Evolutionary conservation across 2,113 vertebrate species (phyloP).

Genomic region (Crotalus tigris): DNA sequence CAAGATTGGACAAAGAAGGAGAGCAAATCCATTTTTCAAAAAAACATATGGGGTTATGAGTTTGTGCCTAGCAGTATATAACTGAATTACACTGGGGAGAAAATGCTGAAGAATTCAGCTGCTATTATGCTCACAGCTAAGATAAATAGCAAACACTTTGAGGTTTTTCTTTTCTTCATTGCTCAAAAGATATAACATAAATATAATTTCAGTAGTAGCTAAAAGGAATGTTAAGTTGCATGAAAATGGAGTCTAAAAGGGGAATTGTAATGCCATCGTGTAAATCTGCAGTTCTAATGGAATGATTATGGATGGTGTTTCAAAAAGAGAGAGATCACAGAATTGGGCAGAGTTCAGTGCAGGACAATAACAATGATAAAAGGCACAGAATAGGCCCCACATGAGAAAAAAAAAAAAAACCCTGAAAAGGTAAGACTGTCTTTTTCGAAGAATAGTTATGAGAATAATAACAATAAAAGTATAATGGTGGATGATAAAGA

Average conservation of each 20-base stretch:
- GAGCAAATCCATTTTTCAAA: neutral
- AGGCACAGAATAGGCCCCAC: neutral
- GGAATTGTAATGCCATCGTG: neutral
- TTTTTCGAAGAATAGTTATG: neutral
- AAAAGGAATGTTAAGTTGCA: conserved; percentile 24
- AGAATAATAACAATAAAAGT: neutral
- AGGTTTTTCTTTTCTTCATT: conserved; percentile 7
- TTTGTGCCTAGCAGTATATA: conserved; percentile 38
- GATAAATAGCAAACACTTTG: conserved; percentile 36
- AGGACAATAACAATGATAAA: neutral
- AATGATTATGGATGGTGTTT: neutral
- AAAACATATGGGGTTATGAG: conserved; percentile 30
- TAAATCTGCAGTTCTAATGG: neutral
- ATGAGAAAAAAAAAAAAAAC: neutral
- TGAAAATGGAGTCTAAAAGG: neutral
- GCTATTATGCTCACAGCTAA: neutral
- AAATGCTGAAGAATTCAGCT: conserved; percentile 9
- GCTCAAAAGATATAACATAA: conserved; percentile 34
- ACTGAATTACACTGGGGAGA: conserved; percentile 20
- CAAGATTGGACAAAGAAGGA: neutral
- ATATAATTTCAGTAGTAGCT: conserved; percentile 16
- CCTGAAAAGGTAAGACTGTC: neutral
- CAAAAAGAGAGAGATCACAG: neutral
- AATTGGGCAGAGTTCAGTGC: neutral
- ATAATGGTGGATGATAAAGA: neutral